Conservation (phyloP, 2,797 vertebrate genomes). For the Scolopax rusticola region DNA sequence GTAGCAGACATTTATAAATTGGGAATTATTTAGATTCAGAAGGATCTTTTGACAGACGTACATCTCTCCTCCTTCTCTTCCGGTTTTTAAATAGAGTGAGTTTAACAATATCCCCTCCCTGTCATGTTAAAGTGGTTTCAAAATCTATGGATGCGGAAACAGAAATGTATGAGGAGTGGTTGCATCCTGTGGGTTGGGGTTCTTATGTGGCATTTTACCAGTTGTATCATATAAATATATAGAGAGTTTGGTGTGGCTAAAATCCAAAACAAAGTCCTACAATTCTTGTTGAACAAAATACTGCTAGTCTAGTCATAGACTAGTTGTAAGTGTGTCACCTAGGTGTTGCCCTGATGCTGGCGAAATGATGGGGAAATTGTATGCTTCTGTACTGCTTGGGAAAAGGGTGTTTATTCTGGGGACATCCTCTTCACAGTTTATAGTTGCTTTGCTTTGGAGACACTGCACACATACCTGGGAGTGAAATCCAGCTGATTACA, state of each 20-base stretch:
- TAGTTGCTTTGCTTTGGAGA: background rate
- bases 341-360: background rate
- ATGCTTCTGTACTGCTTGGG: background rate
- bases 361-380: background rate
- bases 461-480: background rate
- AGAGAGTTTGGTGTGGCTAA: background rate
- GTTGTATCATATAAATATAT: background rate
- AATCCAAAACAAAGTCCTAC: background rate
- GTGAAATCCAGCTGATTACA: background rate
- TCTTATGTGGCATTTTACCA: background rate
- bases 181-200: background rate
- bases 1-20: background rate
- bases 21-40: background rate
- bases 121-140: background rate
- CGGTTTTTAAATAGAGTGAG: background rate
- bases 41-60: rapidly evolving
- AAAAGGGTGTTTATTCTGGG: background rate
- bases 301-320: background rate
- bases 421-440: background rate
- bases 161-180: background rate
- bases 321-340: background rate
- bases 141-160: background rate
- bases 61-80: background rate
- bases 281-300: background rate
- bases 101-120: background rate